phyloP scores from a whole-genome alignment of 2,888 invertebrate species.

The Apodemia mormo region DNA sequence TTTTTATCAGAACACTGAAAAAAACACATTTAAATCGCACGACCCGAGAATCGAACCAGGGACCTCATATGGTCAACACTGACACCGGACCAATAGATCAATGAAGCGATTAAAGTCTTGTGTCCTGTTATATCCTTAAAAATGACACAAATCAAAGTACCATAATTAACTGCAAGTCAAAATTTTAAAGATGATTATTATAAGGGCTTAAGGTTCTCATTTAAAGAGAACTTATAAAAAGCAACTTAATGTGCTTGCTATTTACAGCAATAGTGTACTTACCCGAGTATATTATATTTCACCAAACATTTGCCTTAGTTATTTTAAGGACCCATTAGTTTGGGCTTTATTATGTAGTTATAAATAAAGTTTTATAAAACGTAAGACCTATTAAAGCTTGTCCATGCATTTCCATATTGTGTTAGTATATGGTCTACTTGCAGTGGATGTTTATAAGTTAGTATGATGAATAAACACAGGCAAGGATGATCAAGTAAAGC shows the following conservation, averaged over 20 bases:
- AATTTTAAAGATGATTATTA: background rate
- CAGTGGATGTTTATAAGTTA: constrained; percentile 69
- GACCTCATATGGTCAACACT: too few species aligned
- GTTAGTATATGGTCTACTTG: constrained; percentile 74
- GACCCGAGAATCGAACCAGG: too few species aligned
- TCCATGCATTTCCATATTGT: constrained; percentile 66
- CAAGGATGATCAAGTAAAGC: constrained; percentile 83
- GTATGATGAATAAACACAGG: constrained; percentile 81
- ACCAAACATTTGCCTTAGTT: background rate
- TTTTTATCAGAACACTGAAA: too few species aligned
- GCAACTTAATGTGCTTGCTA: background rate
- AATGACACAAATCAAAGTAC: background rate
- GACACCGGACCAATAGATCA: too few species aligned
- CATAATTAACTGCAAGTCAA: background rate
- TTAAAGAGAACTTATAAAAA: background rate
- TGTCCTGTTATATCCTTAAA: background rate
- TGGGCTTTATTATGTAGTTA: constrained; percentile 33
- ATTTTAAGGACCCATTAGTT: constrained; percentile 29
- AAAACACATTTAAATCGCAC: too few species aligned
- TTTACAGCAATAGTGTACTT: background rate
- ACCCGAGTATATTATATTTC: background rate
- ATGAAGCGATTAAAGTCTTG: too few species aligned
- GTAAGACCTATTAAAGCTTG: constrained; percentile 56
- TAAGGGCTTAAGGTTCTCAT: background rate
- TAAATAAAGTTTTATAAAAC: constrained; percentile 39